phyloP scores from a whole-genome alignment of 2,113 vertebrate species.

The Carassius auratus region DNA sequence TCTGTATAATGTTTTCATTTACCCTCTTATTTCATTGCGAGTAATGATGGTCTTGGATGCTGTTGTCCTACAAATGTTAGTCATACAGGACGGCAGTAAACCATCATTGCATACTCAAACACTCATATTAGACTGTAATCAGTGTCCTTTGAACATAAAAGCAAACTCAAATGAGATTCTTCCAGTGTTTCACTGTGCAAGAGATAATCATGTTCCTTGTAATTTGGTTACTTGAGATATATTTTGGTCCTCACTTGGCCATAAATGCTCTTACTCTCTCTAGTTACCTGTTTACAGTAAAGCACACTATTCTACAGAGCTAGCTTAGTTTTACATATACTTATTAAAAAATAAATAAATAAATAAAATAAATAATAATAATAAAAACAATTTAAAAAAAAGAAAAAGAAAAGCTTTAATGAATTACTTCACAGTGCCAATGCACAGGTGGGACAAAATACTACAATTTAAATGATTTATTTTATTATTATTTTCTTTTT shows the following conservation, averaged over 20 bases:
- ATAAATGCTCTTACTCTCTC: conserved; percentile 21
- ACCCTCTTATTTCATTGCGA: conserved; percentile 72
- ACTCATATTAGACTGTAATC: conserved; percentile 56
- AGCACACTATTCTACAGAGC: too few relatives aligned
- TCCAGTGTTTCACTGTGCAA: conserved; percentile 38
- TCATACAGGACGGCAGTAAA: conserved; percentile 60
- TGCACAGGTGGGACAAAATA: not conserved
- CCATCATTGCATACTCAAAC: conserved; percentile 58
- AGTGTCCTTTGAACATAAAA: conserved; percentile 47
- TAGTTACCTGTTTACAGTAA: not conserved
- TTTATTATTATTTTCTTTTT: too few relatives aligned
- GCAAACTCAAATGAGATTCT: conserved; percentile 57
- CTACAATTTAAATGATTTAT: not conserved
- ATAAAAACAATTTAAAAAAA: too few relatives aligned
- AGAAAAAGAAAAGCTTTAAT: too few relatives aligned
- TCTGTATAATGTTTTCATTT: conserved; percentile 65
- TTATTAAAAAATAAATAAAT: too few relatives aligned
- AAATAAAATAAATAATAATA: too few relatives aligned
- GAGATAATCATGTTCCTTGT: conserved; percentile 55
- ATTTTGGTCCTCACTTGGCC: conserved; percentile 35
- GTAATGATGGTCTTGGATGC: conserved; percentile 56
- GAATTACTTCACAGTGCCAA: not conserved
- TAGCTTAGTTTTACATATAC: too few relatives aligned
- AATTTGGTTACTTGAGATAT: conserved; percentile 52
- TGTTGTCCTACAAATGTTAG: conserved; percentile 68